Percentiles rank a stretch among this genome's conserved stretches.
Conservation (phyloP, 2,888 invertebrate species). For the Girardia tigrina region DNA sequence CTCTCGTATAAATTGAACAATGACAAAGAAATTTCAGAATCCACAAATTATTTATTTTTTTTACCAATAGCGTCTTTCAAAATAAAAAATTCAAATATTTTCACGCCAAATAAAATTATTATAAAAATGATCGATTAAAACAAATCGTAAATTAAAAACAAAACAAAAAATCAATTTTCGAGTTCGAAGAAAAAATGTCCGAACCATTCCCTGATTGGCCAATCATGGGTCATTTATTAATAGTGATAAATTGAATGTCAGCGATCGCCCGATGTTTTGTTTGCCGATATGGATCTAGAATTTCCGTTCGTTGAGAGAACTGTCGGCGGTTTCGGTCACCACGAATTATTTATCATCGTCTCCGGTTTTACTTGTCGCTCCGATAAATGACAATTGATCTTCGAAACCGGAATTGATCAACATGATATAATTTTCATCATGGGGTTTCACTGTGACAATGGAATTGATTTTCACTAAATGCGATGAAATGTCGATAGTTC, state of each 20-base stretch:
- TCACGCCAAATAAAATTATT: too few species aligned
- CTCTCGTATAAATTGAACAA: too few species aligned
- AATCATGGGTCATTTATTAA: too few species aligned
- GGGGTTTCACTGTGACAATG: slow-evolving; percentile 69
- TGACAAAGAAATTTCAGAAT: too few species aligned
- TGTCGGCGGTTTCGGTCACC: slow-evolving; percentile 32
- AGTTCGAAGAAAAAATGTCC: too few species aligned
- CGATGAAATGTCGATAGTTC: slow-evolving; percentile 70
- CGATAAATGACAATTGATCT: slow-evolving; percentile 62
- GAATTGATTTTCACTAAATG: slow-evolving; percentile 72
- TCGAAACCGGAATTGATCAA: slow-evolving; percentile 59
- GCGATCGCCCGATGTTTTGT: slow-evolving; percentile 11
- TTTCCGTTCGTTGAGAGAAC: slow-evolving; percentile 3
- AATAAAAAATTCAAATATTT: too few species aligned
- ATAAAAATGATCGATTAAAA: too few species aligned
- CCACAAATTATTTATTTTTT: too few species aligned
- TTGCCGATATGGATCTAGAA: slow-evolving; percentile 29
- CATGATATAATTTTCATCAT: slow-evolving; percentile 61
- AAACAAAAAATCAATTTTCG: too few species aligned
- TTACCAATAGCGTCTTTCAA: too few species aligned
- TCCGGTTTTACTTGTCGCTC: slow-evolving; percentile 51
- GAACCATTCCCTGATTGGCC: too few species aligned
- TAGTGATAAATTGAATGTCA: slow-evolving; percentile 32
- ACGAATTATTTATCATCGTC: slow-evolving; percentile 34
- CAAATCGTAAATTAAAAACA: too few species aligned